Conservation (phyloP, 2,888 invertebrate species). For the Meganola albula region DNA sequence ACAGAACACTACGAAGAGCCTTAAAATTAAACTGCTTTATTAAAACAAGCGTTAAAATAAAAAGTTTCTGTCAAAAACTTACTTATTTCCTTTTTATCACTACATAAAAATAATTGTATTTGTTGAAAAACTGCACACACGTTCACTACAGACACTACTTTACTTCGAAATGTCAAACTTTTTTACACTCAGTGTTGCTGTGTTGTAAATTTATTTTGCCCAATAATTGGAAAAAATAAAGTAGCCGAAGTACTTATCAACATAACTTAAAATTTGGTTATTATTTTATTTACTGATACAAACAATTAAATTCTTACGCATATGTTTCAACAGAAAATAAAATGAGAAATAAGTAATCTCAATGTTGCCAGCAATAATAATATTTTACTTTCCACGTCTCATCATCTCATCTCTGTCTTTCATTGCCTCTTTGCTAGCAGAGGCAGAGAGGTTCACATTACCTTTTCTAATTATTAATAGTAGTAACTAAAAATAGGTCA, state of each 20-base stretch:
- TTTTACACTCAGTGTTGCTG: conserved; percentile 46
- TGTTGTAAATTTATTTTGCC: conserved; percentile 27
- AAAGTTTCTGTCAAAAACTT: conserved; percentile 63
- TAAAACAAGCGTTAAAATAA: conserved; percentile 23
- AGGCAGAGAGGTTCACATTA: conserved; percentile 71
- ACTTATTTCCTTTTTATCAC: conserved; percentile 57
- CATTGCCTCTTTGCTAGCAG: conserved; percentile 56
- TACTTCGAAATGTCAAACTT: conserved; percentile 65
- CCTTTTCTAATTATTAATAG: conserved; percentile 75
- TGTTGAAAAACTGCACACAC: conserved; percentile 56
- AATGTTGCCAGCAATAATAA: conserved; percentile 40
- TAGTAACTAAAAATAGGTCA: conserved; percentile 71
- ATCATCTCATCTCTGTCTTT: too few relatives aligned
- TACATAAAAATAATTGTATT: conserved; percentile 62
- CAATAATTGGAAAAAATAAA: too few relatives aligned
- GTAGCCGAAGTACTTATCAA: too few relatives aligned
- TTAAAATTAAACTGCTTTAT: conserved; percentile 13
- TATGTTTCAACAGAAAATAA: too few relatives aligned
- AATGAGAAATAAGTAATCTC: too few relatives aligned
- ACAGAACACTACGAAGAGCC: conserved; percentile 5
- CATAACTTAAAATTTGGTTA: too few relatives aligned
- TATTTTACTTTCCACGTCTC: conserved; percentile 31
- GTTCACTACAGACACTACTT: conserved; percentile 64
- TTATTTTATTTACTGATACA: too few relatives aligned
- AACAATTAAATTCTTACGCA: too few relatives aligned